Evolutionary conservation across 2,888 invertebrate species (phyloP).

Genomic region (Eudemis profundana): DNA sequence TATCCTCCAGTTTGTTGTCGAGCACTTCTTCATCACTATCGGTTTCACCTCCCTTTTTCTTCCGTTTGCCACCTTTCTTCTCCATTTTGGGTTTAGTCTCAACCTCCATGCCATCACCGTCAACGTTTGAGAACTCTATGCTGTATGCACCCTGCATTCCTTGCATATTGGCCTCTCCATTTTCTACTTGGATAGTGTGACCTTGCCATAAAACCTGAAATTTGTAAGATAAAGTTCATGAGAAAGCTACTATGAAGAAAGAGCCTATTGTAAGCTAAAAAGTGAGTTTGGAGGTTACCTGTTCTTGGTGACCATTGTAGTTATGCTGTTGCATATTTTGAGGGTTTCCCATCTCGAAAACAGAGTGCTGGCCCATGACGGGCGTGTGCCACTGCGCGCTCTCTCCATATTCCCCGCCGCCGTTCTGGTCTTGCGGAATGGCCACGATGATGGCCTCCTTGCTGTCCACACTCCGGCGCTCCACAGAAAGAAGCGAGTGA

Average conservation of each 20-base stretch:
- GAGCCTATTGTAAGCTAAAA: neutral
- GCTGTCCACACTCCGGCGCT: constrained; percentile 87
- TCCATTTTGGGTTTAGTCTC: constrained; percentile 80
- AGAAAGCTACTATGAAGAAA: neutral
- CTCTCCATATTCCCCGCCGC: constrained; percentile 79
- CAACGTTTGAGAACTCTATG: constrained; percentile 74
- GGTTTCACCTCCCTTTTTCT: constrained; percentile 80
- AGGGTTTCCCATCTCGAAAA: constrained; percentile 74
- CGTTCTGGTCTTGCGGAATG: constrained; percentile 77
- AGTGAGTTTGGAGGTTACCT: constrained; percentile 58
- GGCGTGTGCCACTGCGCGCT: constrained; percentile 88
- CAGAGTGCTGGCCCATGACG: constrained; percentile 84
- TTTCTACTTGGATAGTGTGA: constrained; percentile 87
- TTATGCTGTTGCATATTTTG: constrained; percentile 79
- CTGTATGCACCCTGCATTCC: constrained; percentile 69
- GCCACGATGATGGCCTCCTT: constrained; percentile 82
- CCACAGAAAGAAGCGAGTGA: constrained; percentile 88
- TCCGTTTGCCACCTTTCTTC: constrained; percentile 78
- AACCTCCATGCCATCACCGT: constrained; percentile 74
- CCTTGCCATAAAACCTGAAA: constrained; percentile 88
- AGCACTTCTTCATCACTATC: constrained; percentile 81
- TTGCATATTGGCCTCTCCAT: constrained; percentile 75
- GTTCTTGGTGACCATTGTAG: constrained; percentile 82
- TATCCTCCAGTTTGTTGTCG: constrained; percentile 89
- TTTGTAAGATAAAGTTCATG: constrained; percentile 11